Evolutionary conservation across 2,113 vertebrate genomes (phyloP).

Genomic region (Urocolius indicus): DNA sequence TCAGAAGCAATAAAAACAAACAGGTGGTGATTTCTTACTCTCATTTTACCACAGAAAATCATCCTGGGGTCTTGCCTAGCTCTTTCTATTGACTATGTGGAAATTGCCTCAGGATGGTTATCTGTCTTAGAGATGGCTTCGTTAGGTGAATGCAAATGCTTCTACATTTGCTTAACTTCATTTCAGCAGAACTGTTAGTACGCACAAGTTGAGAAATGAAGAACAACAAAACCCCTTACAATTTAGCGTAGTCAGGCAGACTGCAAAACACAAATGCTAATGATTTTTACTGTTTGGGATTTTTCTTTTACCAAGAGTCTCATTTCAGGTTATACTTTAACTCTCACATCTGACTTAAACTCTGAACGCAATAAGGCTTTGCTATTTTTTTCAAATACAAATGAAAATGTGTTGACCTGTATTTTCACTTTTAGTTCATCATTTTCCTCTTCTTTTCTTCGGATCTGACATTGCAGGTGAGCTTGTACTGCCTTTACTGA

Average conservation of each 20-base stretch:
- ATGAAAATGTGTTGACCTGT: constrained; percentile 73
- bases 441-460: constrained; percentile 87
- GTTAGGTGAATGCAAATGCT: not conserved
- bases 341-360: not conserved
- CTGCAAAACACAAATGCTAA: not conserved
- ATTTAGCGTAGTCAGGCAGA: not conserved
- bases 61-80: not conserved
- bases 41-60: not conserved
- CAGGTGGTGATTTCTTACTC: not conserved
- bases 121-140: not conserved
- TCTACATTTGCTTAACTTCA: not conserved
- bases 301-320: not conserved
- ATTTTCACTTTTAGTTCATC: constrained; percentile 81
- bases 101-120: not conserved
- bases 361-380: not conserved
- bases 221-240: not conserved
- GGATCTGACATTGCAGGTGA: constrained; percentile 83
- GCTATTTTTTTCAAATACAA: constrained; percentile 19
- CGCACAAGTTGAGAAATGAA: not conserved
- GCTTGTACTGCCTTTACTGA: constrained; percentile 78
- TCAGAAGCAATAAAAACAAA: not conserved
- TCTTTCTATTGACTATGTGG: not conserved
- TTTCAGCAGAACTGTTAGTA: not conserved
- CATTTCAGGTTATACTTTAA: not conserved
- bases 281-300: not conserved